Evolutionary conservation across 1,140 invertebrate genomes (phyloP).

Genomic region (Odontomachus brunneus): DNA sequence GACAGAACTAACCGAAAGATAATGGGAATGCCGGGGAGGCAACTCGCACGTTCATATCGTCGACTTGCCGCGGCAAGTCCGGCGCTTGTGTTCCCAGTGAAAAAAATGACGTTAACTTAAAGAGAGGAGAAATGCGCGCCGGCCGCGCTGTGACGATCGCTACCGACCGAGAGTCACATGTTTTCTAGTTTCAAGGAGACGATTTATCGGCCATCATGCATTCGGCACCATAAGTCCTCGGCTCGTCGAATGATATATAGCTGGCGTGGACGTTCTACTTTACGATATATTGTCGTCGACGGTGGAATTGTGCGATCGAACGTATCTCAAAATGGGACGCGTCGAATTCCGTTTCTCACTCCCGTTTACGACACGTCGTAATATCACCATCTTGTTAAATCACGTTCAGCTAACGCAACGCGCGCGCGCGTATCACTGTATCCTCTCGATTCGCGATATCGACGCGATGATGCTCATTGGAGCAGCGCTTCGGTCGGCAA

Average conservation of each 20-base stretch:
- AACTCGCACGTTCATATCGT: background rate
- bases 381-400: constrained; percentile 40
- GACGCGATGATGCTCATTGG: background rate
- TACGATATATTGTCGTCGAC: constrained; percentile 51
- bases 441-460: too few relatives aligned
- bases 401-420: background rate
- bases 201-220: constrained; percentile 54
- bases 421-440: too few relatives aligned
- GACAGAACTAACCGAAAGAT: constrained; percentile 40
- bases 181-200: constrained; percentile 50
- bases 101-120: constrained; percentile 9
- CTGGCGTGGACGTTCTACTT: constrained; percentile 48
- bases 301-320: constrained; percentile 37
- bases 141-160: constrained; percentile 34
- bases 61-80: too few relatives aligned
- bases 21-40: constrained; percentile 21
- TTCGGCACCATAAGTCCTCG: constrained; percentile 42
- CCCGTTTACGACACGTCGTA: constrained; percentile 24
- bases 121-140: constrained; percentile 29
- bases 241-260: constrained; percentile 49
- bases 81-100: background rate
- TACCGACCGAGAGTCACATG: constrained; percentile 33
- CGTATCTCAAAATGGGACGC: constrained; percentile 36
- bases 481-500: too few relatives aligned
- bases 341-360: background rate